These are phyloP conservation scores for Latrodectus elegans DNA, from an alignment of 2,888 invertebrate species.

Conservation along the genomic window DNA sequence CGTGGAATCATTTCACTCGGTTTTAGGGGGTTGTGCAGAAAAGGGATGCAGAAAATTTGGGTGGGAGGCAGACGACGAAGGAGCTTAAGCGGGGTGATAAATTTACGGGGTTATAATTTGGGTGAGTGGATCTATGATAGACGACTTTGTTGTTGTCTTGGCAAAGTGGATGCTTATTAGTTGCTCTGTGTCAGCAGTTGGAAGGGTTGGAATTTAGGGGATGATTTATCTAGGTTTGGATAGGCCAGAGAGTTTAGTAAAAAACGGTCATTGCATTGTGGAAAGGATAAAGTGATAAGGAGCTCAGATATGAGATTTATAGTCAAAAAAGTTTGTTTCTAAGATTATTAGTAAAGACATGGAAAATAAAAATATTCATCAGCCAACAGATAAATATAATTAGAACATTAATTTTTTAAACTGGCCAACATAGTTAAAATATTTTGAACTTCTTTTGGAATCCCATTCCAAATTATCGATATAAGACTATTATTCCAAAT, in stretches of 20 bases:
- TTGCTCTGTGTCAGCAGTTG: slow-evolving; percentile 16
- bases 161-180: slow-evolving; percentile 43
- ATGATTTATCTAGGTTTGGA: slow-evolving; percentile 25
- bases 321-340: too few species aligned
- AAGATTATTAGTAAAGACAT: too few species aligned
- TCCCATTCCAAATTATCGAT: too few species aligned
- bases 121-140: slow-evolving; percentile 50
- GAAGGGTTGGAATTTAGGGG: background rate
- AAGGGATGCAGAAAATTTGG: slow-evolving; percentile 7
- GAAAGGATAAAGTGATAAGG: too few species aligned
- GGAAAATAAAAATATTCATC: too few species aligned
- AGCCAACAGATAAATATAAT: too few species aligned
- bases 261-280: background rate
- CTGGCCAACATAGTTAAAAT: too few species aligned
- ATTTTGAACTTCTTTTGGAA: too few species aligned
- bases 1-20: slow-evolving; percentile 38
- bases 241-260: slow-evolving; percentile 10
- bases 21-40: background rate
- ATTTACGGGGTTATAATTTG: slow-evolving; percentile 62
- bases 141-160: slow-evolving; percentile 50
- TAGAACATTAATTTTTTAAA: too few species aligned
- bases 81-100: slow-evolving; percentile 39
- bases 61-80: background rate
- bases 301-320: too few species aligned
- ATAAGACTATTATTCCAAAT: too few species aligned